Evolutionary conservation across 2,797 vertebrate species (phyloP).

Genomic region (Oophaga sylvatica): DNA sequence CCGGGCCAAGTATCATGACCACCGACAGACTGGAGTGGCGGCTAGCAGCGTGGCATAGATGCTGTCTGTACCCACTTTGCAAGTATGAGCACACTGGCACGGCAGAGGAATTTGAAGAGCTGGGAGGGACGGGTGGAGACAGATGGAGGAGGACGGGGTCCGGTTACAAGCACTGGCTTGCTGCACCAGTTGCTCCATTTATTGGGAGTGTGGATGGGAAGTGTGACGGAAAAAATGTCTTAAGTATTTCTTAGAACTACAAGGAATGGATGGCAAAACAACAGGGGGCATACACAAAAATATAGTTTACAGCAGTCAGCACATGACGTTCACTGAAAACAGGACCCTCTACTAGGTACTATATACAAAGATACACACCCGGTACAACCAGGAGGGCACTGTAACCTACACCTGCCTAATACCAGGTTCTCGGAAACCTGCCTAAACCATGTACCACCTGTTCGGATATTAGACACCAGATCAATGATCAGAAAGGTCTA

Average conservation of each 20-base stretch:
- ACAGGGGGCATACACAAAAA: neutral
- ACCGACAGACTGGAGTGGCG: neutral
- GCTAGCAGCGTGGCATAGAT: conserved; percentile 37
- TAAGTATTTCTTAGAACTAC: neutral
- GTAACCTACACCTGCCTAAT: too few relatives aligned
- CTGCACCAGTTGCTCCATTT: conserved; percentile 50
- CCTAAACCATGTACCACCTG: too few relatives aligned
- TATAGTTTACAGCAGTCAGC: neutral
- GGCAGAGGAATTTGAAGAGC: conserved; percentile 43
- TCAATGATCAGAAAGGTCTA: too few relatives aligned
- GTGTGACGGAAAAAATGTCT: conserved; percentile 10
- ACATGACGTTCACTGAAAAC: neutral
- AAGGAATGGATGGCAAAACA: neutral
- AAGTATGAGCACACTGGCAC: conserved; percentile 41
- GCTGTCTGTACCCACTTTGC: neutral
- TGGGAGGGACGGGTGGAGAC: conserved; percentile 56
- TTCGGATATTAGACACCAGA: too few relatives aligned
- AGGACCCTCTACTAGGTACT: neutral
- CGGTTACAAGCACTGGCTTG: conserved; percentile 40
- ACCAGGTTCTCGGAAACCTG: too few relatives aligned
- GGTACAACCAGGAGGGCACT: too few relatives aligned
- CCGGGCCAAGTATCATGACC: conserved; percentile 57
- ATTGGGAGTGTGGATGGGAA: conserved; percentile 13
- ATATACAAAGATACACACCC: too few relatives aligned
- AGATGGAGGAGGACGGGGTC: conserved; percentile 36